Base-by-base conservation (phyloP, 2,888 invertebrate species). In the Dioctria rufipes region DNA sequence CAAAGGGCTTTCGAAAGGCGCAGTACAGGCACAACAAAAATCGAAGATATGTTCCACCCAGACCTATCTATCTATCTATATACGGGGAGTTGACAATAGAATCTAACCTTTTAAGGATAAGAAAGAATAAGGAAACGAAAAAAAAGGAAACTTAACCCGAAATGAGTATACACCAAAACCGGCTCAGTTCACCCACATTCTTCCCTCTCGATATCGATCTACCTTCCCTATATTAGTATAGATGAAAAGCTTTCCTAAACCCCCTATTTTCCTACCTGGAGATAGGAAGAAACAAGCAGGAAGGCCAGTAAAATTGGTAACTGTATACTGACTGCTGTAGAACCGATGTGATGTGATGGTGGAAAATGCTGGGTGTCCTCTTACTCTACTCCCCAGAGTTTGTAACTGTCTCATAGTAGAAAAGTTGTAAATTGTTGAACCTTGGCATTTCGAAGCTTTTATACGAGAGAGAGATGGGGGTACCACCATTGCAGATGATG, bases 391-490 rank as follows among this genome's bases (percentile, higher is more conserved):
- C 4, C 54, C 54, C 4, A 54, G 11, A 54, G 9, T 54, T 54
- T 54, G 54, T 54, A 54, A 8, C 54, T n/a, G n/a, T 54, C 25
- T 25, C 54, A 54, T 54, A 54, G 54, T 54, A 54, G 54, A 54
- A 54, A 54, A 54, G n/a, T 54, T 54, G 54, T 54, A n/a, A 54
- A 54, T 54, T 54, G 54, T 8, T 54, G 54, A 54, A 54, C 54
- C 11, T 54, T 54, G 54, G 54, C 54, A 54, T 54, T 54, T 54
- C 54, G 6, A n/a, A 54, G 54, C 54, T 54, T 11, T 54, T 54
- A 9, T 46, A 46, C 8, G 8, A n/a, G 11, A 11, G n/a, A 11
- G 11, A 11, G 54, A 4, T n/a, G 11, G 4, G 54, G 54, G n/a
- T 4, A n/a, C 54, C 54, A 54, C 54, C 54, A 54, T 3, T 54